Conservation (phyloP, 2,888 invertebrate species). For the Acleris laterana region DNA sequence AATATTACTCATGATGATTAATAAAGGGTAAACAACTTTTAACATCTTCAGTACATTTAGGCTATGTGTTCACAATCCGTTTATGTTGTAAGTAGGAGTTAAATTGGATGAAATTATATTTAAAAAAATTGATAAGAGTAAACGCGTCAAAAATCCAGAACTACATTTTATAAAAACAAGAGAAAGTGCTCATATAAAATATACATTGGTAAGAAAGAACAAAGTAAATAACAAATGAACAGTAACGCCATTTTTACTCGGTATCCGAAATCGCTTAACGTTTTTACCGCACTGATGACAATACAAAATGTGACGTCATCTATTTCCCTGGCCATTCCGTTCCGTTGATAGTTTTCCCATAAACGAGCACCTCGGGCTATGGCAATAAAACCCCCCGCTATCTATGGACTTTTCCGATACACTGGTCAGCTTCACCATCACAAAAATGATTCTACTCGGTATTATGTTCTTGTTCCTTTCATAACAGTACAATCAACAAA, state of each 20-base stretch:
- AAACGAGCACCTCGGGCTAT: slow-evolving; percentile 76
- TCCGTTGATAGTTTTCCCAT: slow-evolving; percentile 79
- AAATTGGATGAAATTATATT: too few relatives aligned
- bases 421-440: slow-evolving; percentile 53
- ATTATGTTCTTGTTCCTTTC: slow-evolving; percentile 28
- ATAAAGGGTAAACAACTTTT: too few relatives aligned
- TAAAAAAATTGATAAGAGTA: too few relatives aligned
- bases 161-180: too few relatives aligned
- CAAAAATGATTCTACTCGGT: slow-evolving; percentile 5
- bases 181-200: too few relatives aligned
- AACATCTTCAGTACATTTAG: too few relatives aligned
- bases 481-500: slow-evolving; percentile 11
- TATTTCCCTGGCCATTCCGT: slow-evolving; percentile 56
- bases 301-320: slow-evolving; percentile 70
- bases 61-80: too few relatives aligned
- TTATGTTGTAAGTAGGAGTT: too few relatives aligned
- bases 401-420: slow-evolving; percentile 80
- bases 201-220: too few relatives aligned
- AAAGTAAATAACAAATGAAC: too few relatives aligned
- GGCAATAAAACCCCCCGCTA: slow-evolving; percentile 74
- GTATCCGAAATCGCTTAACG: slow-evolving; percentile 26
- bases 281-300: slow-evolving; percentile 33
- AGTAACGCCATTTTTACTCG: not conserved
- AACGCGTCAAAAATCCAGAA: too few relatives aligned
- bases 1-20: too few relatives aligned